phyloP scores from a whole-genome alignment of 1,140 invertebrate species.

The Tetramorium alpestre region DNA sequence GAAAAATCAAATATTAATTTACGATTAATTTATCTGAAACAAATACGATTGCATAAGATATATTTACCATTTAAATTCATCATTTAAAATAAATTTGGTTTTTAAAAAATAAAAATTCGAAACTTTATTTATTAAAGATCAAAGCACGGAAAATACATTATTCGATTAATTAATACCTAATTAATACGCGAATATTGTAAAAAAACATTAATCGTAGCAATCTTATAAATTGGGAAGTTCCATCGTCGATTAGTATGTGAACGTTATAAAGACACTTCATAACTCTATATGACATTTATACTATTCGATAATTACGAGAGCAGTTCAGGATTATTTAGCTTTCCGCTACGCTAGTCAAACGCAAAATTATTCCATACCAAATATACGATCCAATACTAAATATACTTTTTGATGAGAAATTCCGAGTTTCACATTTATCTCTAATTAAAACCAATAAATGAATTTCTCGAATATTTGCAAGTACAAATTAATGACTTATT shows the following conservation, averaged over 20 bases:
- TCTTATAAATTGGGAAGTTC: neutral
- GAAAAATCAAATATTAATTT: neutral
- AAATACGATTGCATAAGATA: neutral
- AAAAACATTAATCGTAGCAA: neutral
- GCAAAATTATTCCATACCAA: conserved; percentile 26
- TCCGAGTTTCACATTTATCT: neutral
- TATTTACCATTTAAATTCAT: neutral
- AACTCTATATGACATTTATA: conserved; percentile 44
- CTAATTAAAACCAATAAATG: conserved; percentile 29
- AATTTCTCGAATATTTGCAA: neutral
- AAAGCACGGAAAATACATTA: neutral
- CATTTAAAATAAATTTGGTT: neutral
- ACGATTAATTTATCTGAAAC: neutral
- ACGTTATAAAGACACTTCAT: conserved; percentile 23
- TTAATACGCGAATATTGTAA: neutral
- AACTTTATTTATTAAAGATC: neutral
- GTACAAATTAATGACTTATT: neutral
- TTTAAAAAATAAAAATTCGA: neutral
- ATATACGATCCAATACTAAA: conserved; percentile 3
- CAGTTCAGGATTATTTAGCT: conserved; percentile 49
- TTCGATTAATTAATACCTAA: neutral
- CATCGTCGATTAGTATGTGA: neutral
- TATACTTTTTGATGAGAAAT: conserved; percentile 28
- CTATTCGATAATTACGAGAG: conserved; percentile 43
- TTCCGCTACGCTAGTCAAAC: conserved; percentile 26